Evolutionary conservation across 2,113 vertebrate genomes (phyloP).

Genomic region (Cyprinodon brontotheroides): DNA sequence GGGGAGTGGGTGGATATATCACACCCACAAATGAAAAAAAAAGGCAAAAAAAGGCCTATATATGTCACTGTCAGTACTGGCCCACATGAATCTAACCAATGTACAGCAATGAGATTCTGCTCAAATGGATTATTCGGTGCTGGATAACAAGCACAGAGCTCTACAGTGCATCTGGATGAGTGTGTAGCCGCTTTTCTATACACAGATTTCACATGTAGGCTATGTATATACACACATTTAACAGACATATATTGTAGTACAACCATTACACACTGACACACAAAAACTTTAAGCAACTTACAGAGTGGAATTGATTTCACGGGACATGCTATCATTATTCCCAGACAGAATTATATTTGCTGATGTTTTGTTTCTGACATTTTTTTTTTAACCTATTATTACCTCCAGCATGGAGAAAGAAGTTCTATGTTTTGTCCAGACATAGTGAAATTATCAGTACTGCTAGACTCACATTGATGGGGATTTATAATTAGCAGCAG

Average conservation of each 20-base stretch:
- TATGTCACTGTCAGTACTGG: constrained; percentile 58
- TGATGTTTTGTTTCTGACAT: not conserved
- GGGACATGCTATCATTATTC: constrained; percentile 54
- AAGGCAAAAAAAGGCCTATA: constrained; percentile 34
- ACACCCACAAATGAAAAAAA: constrained; percentile 12
- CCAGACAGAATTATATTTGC: constrained; percentile 59
- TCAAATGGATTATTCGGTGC: constrained; percentile 52
- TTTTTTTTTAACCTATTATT: not conserved
- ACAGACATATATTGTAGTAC: not conserved
- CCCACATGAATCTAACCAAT: constrained; percentile 53
- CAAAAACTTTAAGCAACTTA: constrained; percentile 18
- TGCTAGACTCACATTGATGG: constrained; percentile 2
- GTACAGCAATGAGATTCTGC: constrained; percentile 45
- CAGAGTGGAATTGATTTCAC: constrained; percentile 20
- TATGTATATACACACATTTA: constrained; percentile 7
- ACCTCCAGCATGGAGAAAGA: constrained; percentile 24
- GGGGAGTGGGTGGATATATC: constrained; percentile 26
- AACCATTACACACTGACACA: not conserved
- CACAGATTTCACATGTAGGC: constrained; percentile 21
- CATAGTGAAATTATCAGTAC: constrained; percentile 20
- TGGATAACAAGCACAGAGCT: constrained; percentile 53
- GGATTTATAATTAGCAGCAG: constrained; percentile 20
- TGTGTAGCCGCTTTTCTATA: constrained; percentile 8
- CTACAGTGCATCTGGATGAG: constrained; percentile 4
- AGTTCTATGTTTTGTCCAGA: not conserved